Evolutionary conservation across 2,113 vertebrate species (phyloP).

Genomic region (Boulengeromyrus knoepffleri): DNA sequence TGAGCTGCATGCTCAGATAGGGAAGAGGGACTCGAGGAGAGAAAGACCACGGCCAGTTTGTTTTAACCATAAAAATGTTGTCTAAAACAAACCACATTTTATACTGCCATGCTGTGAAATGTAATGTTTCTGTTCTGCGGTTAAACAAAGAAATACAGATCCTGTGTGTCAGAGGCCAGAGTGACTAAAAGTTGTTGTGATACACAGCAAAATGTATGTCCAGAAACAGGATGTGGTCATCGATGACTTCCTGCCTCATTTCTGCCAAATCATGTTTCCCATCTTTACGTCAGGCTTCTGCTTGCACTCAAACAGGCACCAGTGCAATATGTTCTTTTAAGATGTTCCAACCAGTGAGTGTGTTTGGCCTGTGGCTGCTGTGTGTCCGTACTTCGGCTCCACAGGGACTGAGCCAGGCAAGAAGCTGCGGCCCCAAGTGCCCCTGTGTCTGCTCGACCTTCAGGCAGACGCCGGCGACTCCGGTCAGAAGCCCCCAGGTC

Average conservation of each 20-base stretch:
- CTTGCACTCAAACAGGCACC: neutral
- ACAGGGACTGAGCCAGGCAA: neutral
- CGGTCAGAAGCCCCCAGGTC: neutral
- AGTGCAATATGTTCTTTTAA: neutral
- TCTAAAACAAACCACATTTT: neutral
- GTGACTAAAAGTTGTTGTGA: neutral
- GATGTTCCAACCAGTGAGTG: neutral
- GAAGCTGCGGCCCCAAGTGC: neutral
- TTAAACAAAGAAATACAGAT: neutral
- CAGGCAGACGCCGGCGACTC: neutral
- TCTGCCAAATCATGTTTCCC: neutral
- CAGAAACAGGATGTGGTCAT: constrained; percentile 10
- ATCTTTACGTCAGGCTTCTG: neutral
- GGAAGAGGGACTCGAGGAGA: neutral
- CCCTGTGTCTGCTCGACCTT: neutral
- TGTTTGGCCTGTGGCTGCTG: neutral
- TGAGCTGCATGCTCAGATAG: neutral
- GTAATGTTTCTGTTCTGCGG: neutral
- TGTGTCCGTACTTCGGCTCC: neutral
- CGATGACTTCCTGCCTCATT: constrained; percentile 8
- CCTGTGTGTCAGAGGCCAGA: neutral
- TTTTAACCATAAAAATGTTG: neutral
- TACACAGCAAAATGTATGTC: neutral
- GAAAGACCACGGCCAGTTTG: constrained; percentile 7
- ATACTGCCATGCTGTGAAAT: neutral